A percentile compares a stretch with the other conserved stretches of the same genome.
These are phyloP conservation scores for Drosophila ohnishii DNA, from an alignment of 1,140 invertebrate species.

Conservation along the genomic window DNA sequence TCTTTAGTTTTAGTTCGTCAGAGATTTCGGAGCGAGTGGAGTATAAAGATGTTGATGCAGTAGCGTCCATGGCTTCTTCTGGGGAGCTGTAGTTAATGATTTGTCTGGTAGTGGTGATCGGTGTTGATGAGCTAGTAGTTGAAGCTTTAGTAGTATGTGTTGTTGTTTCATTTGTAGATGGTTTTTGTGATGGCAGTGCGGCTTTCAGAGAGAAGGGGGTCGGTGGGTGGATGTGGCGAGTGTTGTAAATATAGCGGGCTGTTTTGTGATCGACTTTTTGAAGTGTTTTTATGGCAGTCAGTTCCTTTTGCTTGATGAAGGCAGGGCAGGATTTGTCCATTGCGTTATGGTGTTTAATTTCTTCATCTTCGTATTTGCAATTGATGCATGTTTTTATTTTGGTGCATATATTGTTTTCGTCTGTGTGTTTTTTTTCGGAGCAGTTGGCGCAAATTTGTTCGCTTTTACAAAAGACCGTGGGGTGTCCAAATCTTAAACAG, in stretches of 20 bases:
- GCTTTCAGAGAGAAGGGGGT: conserved; percentile 2
- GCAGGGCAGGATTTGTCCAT: conserved; percentile 2
- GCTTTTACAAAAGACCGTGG: background rate
- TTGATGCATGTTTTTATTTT: conserved; percentile 1
- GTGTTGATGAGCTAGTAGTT: too few relatives aligned
- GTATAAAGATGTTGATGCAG: conserved; percentile 5
- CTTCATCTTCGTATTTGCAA: conserved; percentile 9
- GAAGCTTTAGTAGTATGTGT: background rate
- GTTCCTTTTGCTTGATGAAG: background rate
- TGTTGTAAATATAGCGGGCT: conserved; percentile 4
- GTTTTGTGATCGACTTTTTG: conserved; percentile 5
- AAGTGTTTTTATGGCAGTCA: background rate
- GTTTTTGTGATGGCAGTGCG: background rate
- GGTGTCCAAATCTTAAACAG: conserved; percentile 3
- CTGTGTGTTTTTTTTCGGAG: too few relatives aligned
- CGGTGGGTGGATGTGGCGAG: conserved; percentile 1
- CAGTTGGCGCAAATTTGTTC: too few relatives aligned
- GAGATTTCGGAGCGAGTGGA: background rate
- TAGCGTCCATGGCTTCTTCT: background rate
- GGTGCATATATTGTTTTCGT: too few relatives aligned
- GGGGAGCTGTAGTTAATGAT: background rate
- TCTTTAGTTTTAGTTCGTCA: conserved; percentile 8
- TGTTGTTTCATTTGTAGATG: too few relatives aligned
- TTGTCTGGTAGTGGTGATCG: background rate
- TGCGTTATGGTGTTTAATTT: conserved; percentile 5